Evolutionary conservation across 2,888 invertebrate species (phyloP).

Genomic region (Antitype chi): DNA sequence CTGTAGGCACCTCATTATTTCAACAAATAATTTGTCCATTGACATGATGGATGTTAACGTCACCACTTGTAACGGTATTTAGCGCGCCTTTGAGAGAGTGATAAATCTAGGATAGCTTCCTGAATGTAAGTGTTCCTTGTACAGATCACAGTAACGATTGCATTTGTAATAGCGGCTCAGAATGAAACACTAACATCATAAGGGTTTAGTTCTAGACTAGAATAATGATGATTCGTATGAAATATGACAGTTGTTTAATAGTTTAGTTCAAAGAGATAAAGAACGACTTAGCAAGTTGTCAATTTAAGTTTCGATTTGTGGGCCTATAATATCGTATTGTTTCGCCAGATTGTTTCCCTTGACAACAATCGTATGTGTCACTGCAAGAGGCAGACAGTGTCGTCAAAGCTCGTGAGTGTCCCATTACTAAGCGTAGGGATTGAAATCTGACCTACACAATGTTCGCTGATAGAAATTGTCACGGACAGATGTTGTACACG

Average conservation of each 20-base stretch:
- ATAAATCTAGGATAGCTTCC: conserved; percentile 79
- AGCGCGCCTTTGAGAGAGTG: conserved; percentile 78
- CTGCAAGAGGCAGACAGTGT: conserved; percentile 33
- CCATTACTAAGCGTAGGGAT: conserved; percentile 43
- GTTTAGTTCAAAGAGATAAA: conserved; percentile 45
- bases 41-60: conserved; percentile 79
- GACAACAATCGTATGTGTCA: conserved; percentile 29
- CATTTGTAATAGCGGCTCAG: conserved; percentile 40
- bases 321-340: not conserved
- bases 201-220: conserved; percentile 23
- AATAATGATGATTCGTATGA: conserved; percentile 47
- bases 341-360: not conserved
- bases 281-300: conserved; percentile 30
- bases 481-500: conserved; percentile 39
- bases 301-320: conserved; percentile 33
- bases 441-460: conserved; percentile 57
- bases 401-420: conserved; percentile 45
- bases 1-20: conserved; percentile 76
- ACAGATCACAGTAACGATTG: conserved; percentile 55
- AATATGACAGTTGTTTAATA: conserved; percentile 47
- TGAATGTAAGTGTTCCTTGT: conserved; percentile 72
- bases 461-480: conserved; percentile 42
- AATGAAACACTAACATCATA: conserved; percentile 38
- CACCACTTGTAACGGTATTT: conserved; percentile 77
- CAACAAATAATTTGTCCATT: conserved; percentile 80